Base-by-base conservation (phyloP, 1,140 invertebrate species). In the Palaemon carinicauda region DNA sequence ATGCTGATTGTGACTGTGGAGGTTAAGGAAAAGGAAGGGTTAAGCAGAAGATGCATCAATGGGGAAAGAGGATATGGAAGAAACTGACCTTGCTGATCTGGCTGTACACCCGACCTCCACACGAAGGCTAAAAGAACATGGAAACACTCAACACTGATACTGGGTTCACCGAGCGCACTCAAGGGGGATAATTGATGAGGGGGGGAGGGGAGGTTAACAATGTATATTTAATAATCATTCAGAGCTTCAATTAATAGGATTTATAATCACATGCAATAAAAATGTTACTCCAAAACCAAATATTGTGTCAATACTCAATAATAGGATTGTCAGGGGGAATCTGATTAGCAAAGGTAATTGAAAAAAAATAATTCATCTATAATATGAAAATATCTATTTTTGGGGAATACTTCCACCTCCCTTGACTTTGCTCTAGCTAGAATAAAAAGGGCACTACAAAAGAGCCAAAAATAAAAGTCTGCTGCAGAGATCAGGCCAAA, bases 141-240 rank as follows among this genome's bases (percentile, higher is more conserved):
- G 84, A 86, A 73, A 86, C 84, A 86, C 84, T 86, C 84, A 86
- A 86, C 84, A 86, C 84, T 54, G 65, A 86, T 80, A 86, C 84
- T 73, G 77, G 84, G 84, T 27, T 54, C 77, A 73, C 77, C 21
- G 56, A 80, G 78, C 84, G 54, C 84, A 86, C 84, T 80, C 84
- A 86, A 86, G 84, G 84, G 84, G 84, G 84, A 86, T 41, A 41
- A 41, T 41, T 41, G 41, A 41, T 41, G 77, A 21, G 31, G 12
- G 27, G n/a, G 50, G 81, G 60, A 21, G 33, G 29, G 33, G 15
- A 56, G 52, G 17, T 27, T 75, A 50, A 33, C 51, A 75, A n/a
- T 9, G 41, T 41, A 41, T 41, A 41, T 41, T 41, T 41, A 41
- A 41, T 9, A 12, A 41, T 41, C 41, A 41, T 41, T 41, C 41